phyloP scores from a whole-genome alignment of 2,113 vertebrate species.

The Saccopteryx leptura region DNA sequence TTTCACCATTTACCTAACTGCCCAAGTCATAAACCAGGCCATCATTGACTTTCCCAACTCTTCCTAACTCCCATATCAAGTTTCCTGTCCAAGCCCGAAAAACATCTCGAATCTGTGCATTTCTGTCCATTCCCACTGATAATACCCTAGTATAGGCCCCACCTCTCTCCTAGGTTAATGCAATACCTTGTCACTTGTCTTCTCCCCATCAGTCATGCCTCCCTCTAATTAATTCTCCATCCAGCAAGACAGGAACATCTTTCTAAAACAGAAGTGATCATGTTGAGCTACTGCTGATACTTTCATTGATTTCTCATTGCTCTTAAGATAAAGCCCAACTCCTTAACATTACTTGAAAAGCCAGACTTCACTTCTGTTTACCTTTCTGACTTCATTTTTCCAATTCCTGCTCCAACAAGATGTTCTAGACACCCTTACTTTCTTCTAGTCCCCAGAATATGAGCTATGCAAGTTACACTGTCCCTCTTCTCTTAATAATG shows the following conservation, averaged over 20 bases:
- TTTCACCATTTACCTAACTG: not conserved
- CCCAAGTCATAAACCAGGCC: not conserved
- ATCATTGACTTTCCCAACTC: not conserved
- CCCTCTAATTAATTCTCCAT: constrained; percentile 5
- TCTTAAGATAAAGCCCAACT: not conserved
- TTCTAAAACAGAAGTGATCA: not conserved
- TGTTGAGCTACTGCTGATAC: not conserved
- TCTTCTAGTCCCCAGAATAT: not conserved
- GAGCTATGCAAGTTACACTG: not conserved
- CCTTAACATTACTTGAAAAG: not conserved
- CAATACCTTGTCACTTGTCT: not conserved
- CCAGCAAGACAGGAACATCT: not conserved
- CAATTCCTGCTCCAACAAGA: not conserved
- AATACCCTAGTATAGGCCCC: not conserved
- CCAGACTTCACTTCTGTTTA: not conserved
- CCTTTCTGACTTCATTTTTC: constrained; percentile 29
- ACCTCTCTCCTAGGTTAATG: not conserved
- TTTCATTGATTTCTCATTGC: not conserved
- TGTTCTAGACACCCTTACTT: not conserved
- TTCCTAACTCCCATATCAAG: not conserved
- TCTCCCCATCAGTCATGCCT: not conserved
- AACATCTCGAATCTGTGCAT: not conserved
- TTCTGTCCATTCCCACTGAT: not conserved
- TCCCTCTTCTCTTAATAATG: not conserved
- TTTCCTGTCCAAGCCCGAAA: not conserved